Base-by-base conservation (phyloP, 2,113 vertebrate species). In the Bujurquina vittata region DNA sequence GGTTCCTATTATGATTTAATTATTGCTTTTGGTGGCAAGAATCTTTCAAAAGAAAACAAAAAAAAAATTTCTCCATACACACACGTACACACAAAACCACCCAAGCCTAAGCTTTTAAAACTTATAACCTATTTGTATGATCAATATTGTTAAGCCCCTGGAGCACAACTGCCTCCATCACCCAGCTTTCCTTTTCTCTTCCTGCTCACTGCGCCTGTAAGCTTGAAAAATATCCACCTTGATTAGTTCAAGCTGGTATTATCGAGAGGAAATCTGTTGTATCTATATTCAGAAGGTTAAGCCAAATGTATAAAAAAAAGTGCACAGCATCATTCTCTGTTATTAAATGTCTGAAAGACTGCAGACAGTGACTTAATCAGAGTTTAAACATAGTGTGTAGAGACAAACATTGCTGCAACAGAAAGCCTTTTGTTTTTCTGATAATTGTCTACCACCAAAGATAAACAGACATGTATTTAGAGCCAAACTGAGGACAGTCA, bases 181-280 rank as follows among this genome's bases (percentile, higher is more conserved):
- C 10, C 26, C 43, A 46, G 72, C 78, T 73, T 81, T 81, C 63
- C 85, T 52, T 49, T 85, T 80, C 76, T 57, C 40, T 58, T 84
- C 79, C 79, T 69, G 77, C 61, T 74, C 58, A 20, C 40, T 75
- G 33, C 3, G n/a, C 79, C 60, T 80, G 63, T 59, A 79, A 87
- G 84, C 67, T 86, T 79, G 15, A 79, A 85, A 86, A 88, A 87
- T 73, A 87, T 81, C 65, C 77, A 86, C 84, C 59, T 65, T 81
- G 56, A 89, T 89, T 83, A 86, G 46, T 75, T 84, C 56, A 83
- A 85, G 81, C 81, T 40, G 81, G 52, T 58, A 18, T 89, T 78
- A 67, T 54, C 60, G 11, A 62, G 29, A 74, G 74, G 49, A 89
- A 87, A 91, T 79, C 74, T 72, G 57, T 74, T 52, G 40, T 52